Evolutionary conservation across 2,113 vertebrate species (phyloP).

Genomic region (Coptodon rendalli): DNA sequence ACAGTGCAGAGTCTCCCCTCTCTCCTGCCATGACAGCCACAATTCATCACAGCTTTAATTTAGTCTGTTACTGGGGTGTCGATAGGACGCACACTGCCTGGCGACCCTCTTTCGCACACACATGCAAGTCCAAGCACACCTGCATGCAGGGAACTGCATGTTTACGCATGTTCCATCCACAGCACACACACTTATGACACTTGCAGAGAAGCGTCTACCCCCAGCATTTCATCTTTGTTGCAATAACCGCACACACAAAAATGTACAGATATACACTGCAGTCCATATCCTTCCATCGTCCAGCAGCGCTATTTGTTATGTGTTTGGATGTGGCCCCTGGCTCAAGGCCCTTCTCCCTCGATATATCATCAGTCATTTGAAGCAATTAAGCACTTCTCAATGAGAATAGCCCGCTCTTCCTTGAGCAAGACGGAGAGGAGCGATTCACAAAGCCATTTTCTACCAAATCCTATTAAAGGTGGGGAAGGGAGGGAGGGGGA

Average conservation of each 20-base stretch:
- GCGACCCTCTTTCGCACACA: conserved; percentile 34
- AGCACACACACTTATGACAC: conserved; percentile 1
- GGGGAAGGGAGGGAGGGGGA: conserved; percentile 28
- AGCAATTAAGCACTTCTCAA: conserved; percentile 78
- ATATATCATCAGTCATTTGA: conserved; percentile 79
- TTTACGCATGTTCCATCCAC: not conserved
- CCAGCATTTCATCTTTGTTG: conserved; percentile 29
- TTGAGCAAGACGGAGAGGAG: conserved; percentile 73
- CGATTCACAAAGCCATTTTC: conserved; percentile 78
- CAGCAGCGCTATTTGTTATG: conserved; percentile 51
- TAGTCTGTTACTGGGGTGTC: conserved; percentile 70
- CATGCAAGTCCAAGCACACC: not conserved
- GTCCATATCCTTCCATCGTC: conserved; percentile 4
- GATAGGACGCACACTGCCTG: conserved; percentile 58
- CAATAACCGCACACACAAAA: not conserved
- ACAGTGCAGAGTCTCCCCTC: conserved; percentile 45
- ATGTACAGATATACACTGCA: not conserved
- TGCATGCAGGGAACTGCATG: not conserved
- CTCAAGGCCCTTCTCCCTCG: conserved; percentile 66
- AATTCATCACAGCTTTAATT: conserved; percentile 74
- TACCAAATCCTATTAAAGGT: conserved; percentile 80
- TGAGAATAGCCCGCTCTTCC: conserved; percentile 66
- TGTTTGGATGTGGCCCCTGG: conserved; percentile 51
- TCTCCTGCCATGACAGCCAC: conserved; percentile 62
- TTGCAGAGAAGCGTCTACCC: conserved; percentile 1